A percentile compares a stretch with the other conserved stretches of the same genome.
Evolutionary conservation across 2,888 invertebrate species (phyloP).

Genomic region (Scrobipalpa costella): DNA sequence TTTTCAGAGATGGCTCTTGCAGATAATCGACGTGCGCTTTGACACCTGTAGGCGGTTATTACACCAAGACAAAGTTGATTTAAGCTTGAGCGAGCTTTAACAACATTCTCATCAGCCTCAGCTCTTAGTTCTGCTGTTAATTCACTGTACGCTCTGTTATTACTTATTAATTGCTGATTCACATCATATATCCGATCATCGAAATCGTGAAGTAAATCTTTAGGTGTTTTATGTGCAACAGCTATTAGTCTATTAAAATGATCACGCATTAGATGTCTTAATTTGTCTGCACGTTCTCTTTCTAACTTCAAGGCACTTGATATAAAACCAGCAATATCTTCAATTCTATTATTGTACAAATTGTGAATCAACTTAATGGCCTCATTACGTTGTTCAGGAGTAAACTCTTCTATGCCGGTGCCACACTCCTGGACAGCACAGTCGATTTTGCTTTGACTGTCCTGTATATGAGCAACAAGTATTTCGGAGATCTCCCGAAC

Average conservation of each 20-base stretch:
- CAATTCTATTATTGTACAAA: conserved; percentile 43
- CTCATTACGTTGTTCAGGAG: conserved; percentile 40
- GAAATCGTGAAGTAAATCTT: conserved; percentile 61
- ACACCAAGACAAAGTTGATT: conserved; percentile 57
- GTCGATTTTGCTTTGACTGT: conserved; percentile 54
- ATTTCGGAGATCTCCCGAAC: conserved; percentile 52
- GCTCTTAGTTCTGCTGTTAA: conserved; percentile 55
- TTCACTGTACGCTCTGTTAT: conserved; percentile 58
- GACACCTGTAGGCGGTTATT: conserved; percentile 35
- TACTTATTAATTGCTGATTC: conserved; percentile 68
- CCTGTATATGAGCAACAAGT: conserved; percentile 51
- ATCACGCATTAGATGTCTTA: conserved; percentile 54
- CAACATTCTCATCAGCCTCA: conserved; percentile 51
- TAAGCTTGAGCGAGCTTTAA: conserved; percentile 49
- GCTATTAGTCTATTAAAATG: conserved; percentile 57
- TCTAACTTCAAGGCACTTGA: conserved; percentile 54
- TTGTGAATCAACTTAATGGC: conserved; percentile 46
- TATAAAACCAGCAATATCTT: conserved; percentile 52
- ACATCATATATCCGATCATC: conserved; percentile 63
- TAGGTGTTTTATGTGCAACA: conserved; percentile 55
- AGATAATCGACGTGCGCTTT: conserved; percentile 33
- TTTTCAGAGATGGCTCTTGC: conserved; percentile 34
- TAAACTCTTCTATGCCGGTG: conserved; percentile 32
- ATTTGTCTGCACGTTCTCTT: conserved; percentile 55
- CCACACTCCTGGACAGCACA: conserved; percentile 46